Evolutionary conservation across 2,797 vertebrate species (phyloP).

Genomic region (Aythya fuligula): DNA sequence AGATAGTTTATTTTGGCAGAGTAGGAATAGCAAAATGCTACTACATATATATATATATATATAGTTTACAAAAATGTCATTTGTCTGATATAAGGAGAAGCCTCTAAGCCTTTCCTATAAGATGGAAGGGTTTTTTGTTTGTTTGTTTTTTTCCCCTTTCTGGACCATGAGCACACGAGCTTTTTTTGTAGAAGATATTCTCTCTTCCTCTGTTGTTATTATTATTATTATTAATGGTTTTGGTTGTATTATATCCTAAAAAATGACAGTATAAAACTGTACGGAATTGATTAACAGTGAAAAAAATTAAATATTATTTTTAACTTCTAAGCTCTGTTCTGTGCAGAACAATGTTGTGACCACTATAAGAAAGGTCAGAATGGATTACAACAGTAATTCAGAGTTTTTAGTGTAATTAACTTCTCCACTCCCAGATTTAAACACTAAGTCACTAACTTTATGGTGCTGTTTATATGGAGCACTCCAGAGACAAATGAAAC

Average conservation of each 20-base stretch:
- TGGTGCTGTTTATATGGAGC: background rate
- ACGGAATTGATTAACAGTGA: background rate
- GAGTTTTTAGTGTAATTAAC: background rate
- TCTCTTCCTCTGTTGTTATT: background rate
- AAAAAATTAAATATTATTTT: background rate
- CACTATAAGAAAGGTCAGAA: background rate
- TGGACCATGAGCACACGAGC: background rate
- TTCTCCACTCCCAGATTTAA: background rate
- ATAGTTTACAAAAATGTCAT: background rate
- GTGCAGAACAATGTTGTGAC: background rate
- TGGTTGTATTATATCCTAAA: background rate
- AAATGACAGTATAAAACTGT: background rate
- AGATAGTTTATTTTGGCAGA: rapidly evolving
- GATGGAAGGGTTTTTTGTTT: background rate
- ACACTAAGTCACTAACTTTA: background rate
- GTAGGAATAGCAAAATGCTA: background rate
- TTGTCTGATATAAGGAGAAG: background rate
- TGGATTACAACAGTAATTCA: background rate
- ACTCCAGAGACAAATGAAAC: background rate
- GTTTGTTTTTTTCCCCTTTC: background rate
- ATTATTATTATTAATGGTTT: background rate
- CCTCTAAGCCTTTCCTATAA: background rate
- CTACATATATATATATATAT: background rate
- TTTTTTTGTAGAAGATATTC: background rate
- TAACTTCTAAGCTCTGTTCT: background rate